phyloP scores from a whole-genome alignment of 2,888 invertebrate genomes.

The Coleophora flavipennella region DNA sequence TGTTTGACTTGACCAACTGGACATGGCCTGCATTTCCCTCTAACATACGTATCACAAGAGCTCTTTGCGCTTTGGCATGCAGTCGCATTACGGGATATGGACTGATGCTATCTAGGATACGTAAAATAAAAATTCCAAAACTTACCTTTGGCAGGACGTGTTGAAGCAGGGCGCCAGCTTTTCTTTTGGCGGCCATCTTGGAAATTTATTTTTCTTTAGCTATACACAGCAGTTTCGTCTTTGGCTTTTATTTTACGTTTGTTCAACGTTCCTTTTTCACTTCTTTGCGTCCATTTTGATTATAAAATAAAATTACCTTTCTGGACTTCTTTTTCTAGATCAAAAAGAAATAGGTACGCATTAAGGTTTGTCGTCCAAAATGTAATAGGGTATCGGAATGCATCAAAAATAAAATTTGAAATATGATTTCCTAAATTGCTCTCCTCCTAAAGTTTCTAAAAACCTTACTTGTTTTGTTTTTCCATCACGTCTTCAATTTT shows the following conservation, averaged over 20 bases:
- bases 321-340: too few relatives aligned
- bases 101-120: slow-evolving; percentile 28
- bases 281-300: too few relatives aligned
- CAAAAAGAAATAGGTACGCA: not conserved
- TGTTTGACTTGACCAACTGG: slow-evolving; percentile 31
- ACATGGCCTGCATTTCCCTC: slow-evolving; percentile 7
- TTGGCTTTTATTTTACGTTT: slow-evolving; percentile 28
- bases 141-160: slow-evolving; percentile 74
- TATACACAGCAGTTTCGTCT: slow-evolving; percentile 55
- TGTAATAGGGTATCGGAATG: too few relatives aligned
- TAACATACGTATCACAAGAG: not conserved
- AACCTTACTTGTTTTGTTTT: too few relatives aligned
- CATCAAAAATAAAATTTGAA: too few relatives aligned
- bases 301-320: too few relatives aligned
- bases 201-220: slow-evolving; percentile 33
- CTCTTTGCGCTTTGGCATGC: slow-evolving; percentile 5
- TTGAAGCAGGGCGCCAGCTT: slow-evolving; percentile 81
- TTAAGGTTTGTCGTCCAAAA: not conserved
- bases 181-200: slow-evolving; percentile 82
- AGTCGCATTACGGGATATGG: slow-evolving; percentile 12
- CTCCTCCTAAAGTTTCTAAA: too few relatives aligned
- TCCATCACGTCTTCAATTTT: too few relatives aligned
- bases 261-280: too few relatives aligned
- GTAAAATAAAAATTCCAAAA: slow-evolving; percentile 29
- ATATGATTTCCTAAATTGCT: too few relatives aligned